Conservation (phyloP, 2,113 vertebrate species). For the Paratilapia polleni region DNA sequence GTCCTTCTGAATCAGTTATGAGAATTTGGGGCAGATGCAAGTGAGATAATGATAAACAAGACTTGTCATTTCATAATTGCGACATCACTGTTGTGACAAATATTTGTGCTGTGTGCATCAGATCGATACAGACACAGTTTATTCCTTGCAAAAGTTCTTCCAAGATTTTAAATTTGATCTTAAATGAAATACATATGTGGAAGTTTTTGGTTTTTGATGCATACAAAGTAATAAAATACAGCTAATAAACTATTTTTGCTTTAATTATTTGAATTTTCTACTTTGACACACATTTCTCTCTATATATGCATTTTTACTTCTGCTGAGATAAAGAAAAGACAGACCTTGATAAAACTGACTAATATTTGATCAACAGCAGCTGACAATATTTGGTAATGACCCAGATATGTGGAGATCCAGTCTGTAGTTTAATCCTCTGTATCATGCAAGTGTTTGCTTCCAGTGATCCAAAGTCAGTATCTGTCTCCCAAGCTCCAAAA, state of each 20-base stretch:
- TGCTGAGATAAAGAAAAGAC: neutral
- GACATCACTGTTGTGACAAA: neutral
- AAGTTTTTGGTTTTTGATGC: neutral
- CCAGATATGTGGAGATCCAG: neutral
- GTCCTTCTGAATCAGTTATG: neutral
- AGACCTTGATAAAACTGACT: neutral
- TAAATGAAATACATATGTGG: neutral
- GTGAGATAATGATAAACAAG: neutral
- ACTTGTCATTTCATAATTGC: neutral
- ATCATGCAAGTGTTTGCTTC: neutral
- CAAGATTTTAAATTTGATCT: neutral
- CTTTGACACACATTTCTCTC: neutral
- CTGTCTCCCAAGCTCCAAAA: neutral
- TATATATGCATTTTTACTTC: neutral
- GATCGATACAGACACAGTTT: neutral
- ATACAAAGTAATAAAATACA: neutral
- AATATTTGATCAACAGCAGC: neutral
- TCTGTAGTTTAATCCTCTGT: fast-evolving
- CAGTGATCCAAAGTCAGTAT: neutral
- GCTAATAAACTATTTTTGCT: neutral
- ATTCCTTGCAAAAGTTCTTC: neutral
- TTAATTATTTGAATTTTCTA: no score
- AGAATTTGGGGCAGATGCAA: neutral
- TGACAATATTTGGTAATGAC: neutral
- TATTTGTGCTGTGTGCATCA: neutral